Percentiles rank a stretch among this genome's conserved stretches.
Evolutionary conservation across 2,888 invertebrate genomes (phyloP).

Genomic region (Copidosoma aretas): DNA sequence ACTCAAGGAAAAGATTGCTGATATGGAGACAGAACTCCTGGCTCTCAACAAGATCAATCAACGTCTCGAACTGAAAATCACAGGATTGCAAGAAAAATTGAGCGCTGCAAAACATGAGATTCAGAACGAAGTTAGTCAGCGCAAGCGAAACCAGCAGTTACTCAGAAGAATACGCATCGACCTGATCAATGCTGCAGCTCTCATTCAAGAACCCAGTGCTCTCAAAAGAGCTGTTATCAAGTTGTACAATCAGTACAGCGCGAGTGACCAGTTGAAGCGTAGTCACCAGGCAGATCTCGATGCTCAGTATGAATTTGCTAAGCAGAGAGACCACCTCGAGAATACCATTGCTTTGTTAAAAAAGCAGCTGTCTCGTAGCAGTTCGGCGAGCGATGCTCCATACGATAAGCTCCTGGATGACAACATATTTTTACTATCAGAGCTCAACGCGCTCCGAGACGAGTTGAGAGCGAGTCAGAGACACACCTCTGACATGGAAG

Average conservation of each 20-base stretch:
- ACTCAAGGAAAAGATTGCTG: constrained; percentile 79
- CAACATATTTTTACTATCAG: constrained; percentile 77
- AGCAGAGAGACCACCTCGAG: constrained; percentile 85
- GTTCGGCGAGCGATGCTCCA: constrained; percentile 20
- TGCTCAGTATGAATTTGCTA: constrained; percentile 76
- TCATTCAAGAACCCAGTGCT: constrained; percentile 77
- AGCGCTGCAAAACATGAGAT: constrained; percentile 75
- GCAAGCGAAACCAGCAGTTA: constrained; percentile 69
- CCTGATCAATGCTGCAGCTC: constrained; percentile 78
- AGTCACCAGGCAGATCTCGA: constrained; percentile 75
- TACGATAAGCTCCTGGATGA: constrained; percentile 68
- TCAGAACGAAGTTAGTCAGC: constrained; percentile 70
- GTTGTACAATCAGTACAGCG: constrained; percentile 75
- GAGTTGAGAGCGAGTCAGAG: constrained; percentile 72
- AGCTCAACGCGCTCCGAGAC: constrained; percentile 77
- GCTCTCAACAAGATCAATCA: constrained; percentile 78
- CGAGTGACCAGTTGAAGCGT: constrained; percentile 72
- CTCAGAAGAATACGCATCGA: constrained; percentile 81
- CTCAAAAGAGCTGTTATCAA: constrained; percentile 66
- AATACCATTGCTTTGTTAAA: constrained; percentile 64
- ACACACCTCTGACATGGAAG: constrained; percentile 76
- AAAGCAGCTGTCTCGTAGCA: constrained; percentile 61
- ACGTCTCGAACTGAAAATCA: constrained; percentile 75
- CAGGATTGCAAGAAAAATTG: constrained; percentile 80
- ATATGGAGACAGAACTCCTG: constrained; percentile 84